A percentile compares a stretch with the other conserved stretches of the same genome.
Evolutionary conservation across 2,888 invertebrate species (phyloP).

Genomic region (Ganaspis brasiliensis): DNA sequence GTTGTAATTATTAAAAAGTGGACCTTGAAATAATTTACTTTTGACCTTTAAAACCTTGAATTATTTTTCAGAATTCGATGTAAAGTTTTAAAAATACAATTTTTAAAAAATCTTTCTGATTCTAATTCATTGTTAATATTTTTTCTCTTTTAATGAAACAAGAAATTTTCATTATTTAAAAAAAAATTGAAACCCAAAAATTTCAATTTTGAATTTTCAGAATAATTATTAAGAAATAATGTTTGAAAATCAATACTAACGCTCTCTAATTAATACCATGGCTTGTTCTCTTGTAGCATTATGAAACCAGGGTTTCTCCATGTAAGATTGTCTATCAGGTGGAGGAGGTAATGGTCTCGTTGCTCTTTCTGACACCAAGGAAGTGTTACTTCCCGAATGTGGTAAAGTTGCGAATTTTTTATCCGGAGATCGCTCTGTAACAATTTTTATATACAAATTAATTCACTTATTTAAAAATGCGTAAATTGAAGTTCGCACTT

Average conservation of each 20-base stretch:
- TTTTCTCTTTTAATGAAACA: too few relatives aligned
- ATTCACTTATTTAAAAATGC: neutral
- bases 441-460: constrained; percentile 10
- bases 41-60: too few relatives aligned
- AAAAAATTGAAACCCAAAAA: too few relatives aligned
- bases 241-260: constrained; percentile 63
- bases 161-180: too few relatives aligned
- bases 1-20: too few relatives aligned
- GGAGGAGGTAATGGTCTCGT: constrained; percentile 75
- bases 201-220: too few relatives aligned
- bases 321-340: constrained; percentile 71
- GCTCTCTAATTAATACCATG: constrained; percentile 72
- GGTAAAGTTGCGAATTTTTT: constrained; percentile 75
- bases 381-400: constrained; percentile 70
- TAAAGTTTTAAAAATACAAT: too few relatives aligned
- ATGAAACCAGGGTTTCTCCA: constrained; percentile 77
- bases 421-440: constrained; percentile 75
- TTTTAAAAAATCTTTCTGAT: too few relatives aligned
- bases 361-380: constrained; percentile 70
- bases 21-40: too few relatives aligned
- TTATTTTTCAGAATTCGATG: too few relatives aligned
- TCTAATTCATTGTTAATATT: too few relatives aligned
- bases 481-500: too few relatives aligned
- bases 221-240: constrained; percentile 28
- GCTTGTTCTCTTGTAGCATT: constrained; percentile 76